These are phyloP conservation scores for Capromys pilorides DNA, from an alignment of 2,797 vertebrate genomes.

Conservation along the genomic window DNA sequence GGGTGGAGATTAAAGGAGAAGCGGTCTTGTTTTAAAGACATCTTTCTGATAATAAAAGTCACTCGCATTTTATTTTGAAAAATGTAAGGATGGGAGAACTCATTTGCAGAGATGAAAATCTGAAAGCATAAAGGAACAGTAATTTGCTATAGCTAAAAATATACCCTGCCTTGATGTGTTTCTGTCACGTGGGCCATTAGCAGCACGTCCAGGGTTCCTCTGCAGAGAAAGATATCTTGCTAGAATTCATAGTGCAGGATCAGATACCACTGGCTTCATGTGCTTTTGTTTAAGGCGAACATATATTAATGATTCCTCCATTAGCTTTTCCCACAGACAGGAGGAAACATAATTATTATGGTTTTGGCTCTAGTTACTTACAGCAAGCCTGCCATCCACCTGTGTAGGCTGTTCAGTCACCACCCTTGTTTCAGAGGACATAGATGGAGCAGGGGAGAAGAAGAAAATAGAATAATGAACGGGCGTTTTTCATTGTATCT, in stretches of 20 bases:
- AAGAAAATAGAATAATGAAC: not conserved
- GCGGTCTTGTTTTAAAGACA: constrained; percentile 45
- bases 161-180: constrained; percentile 46
- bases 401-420: not conserved
- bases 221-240: not conserved
- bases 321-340: not conserved
- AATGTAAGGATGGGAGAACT: constrained; percentile 56
- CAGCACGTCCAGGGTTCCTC: constrained; percentile 29
- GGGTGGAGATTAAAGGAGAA: constrained; percentile 51
- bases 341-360: not conserved
- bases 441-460: not conserved
- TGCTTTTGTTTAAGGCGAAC: constrained; percentile 1
- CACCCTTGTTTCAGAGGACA: not conserved
- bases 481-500: not conserved
- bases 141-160: constrained; percentile 73
- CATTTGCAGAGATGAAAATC: constrained; percentile 57
- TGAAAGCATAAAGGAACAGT: constrained; percentile 58
- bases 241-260: not conserved
- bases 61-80: constrained; percentile 34
- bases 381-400: not conserved
- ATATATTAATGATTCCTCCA: not conserved
- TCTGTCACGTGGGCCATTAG: not conserved
- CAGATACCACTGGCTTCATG: not conserved
- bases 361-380: not conserved
- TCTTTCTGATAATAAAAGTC: constrained; percentile 29